Percentiles rank a stretch among this genome's conserved stretches.
These are phyloP conservation scores for Asteroscopus sphinx DNA, from an alignment of 2,888 invertebrate genomes.

Conservation along the genomic window DNA sequence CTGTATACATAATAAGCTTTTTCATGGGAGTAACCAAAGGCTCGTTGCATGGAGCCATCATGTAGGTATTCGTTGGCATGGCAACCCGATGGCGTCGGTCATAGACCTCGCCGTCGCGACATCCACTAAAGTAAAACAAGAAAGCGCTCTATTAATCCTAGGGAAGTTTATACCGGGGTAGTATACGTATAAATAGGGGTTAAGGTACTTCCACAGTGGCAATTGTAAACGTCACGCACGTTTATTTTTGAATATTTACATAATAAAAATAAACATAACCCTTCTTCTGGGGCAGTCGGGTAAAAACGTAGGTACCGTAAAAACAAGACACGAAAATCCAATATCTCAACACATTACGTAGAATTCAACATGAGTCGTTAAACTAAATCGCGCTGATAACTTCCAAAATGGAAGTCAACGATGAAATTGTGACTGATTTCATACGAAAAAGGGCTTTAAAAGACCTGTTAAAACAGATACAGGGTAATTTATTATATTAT, in stretches of 20 bases:
- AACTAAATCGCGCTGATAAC: slow-evolving; percentile 43
- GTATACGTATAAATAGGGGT: slow-evolving; percentile 20
- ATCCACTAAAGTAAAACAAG: slow-evolving; percentile 79
- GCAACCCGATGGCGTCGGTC: slow-evolving; percentile 82
- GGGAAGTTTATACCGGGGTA: slow-evolving; percentile 73
- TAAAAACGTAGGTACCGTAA: no score
- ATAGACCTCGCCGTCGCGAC: slow-evolving; percentile 84
- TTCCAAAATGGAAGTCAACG: slow-evolving; percentile 23
- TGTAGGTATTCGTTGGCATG: slow-evolving; percentile 80
- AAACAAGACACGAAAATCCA: slow-evolving; percentile 1
- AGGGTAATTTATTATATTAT: slow-evolving; percentile 34
- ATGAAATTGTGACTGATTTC: slow-evolving; percentile 29
- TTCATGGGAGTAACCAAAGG: slow-evolving; percentile 70
- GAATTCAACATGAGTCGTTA: slow-evolving; percentile 24
- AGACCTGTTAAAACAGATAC: slow-evolving; percentile 8
- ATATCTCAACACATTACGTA: slow-evolving; percentile 18
- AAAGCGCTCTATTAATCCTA: slow-evolving; percentile 78
- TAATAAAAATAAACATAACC: no score
- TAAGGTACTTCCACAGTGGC: slow-evolving; percentile 3
- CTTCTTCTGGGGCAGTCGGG: no score
- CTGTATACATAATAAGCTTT: slow-evolving; percentile 73
- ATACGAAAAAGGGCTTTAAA: slow-evolving; percentile 23
- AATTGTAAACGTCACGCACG: slow-evolving; percentile 9
- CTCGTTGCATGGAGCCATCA: slow-evolving; percentile 67
- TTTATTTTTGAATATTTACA: background rate